Conservation (phyloP, 2,888 invertebrate genomes). For the Leptinotarsa rubiginosa region DNA sequence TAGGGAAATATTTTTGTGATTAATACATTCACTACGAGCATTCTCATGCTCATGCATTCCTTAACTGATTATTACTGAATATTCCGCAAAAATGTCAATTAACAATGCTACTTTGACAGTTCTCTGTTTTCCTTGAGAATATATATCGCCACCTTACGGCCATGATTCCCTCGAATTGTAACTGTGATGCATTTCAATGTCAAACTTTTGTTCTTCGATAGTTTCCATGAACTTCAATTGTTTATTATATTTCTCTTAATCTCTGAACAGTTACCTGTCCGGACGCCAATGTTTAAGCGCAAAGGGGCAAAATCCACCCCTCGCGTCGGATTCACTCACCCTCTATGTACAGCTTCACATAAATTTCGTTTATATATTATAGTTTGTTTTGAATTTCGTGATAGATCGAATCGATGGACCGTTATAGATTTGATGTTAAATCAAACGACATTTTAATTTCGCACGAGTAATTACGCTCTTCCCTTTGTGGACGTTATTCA, state of each 20-base stretch:
- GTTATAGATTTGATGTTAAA: constrained; percentile 14
- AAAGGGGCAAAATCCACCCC: constrained; percentile 34
- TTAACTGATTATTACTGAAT: too few species aligned
- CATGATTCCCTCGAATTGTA: too few species aligned
- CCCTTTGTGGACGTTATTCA: constrained; percentile 11
- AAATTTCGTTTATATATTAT: constrained; percentile 45
- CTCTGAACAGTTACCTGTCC: neutral
- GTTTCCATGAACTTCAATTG: neutral
- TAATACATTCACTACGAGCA: too few species aligned
- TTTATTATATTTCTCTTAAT: neutral
- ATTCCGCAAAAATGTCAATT: too few species aligned
- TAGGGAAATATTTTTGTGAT: too few species aligned
- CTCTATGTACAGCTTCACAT: constrained; percentile 48
- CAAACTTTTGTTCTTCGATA: too few species aligned
- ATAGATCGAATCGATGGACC: constrained; percentile 16
- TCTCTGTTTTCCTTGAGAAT: too few species aligned
- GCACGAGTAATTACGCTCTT: constrained; percentile 7
- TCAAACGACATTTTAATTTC: constrained; percentile 10
- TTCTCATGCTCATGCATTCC: too few species aligned
- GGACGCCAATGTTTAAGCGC: constrained; percentile 19
- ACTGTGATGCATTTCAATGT: too few species aligned
- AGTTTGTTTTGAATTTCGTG: constrained; percentile 27
- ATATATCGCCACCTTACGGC: too few species aligned
- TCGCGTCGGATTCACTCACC: constrained; percentile 40
- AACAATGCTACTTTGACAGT: too few species aligned